phyloP scores from a whole-genome alignment of 1,140 invertebrate genomes.

The Drosophila micromelanica region DNA sequence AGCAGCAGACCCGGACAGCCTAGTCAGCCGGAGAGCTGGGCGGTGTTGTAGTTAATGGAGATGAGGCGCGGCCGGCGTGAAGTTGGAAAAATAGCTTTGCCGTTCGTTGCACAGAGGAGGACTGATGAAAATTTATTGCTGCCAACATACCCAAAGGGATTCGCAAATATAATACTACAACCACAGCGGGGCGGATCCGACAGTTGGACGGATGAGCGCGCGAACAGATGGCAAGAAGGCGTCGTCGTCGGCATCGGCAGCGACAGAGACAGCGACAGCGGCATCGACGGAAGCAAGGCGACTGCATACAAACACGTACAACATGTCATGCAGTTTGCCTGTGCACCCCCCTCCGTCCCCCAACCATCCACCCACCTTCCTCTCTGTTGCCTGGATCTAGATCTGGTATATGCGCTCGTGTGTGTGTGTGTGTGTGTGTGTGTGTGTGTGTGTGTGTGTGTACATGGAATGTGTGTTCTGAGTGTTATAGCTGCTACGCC shows the following conservation, averaged over 20 bases:
- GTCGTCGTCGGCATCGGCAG: conserved; percentile 10
- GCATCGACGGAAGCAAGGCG: conserved; percentile 6
- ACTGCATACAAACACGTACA: conserved; percentile 70
- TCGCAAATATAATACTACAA: conserved; percentile 79
- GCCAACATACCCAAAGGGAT: conserved; percentile 79
- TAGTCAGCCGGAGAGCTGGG: conserved; percentile 32
- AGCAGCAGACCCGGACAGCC: conserved; percentile 5
- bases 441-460: conserved; percentile 22
- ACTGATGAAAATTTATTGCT: conserved; percentile 82
- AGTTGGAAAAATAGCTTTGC: conserved; percentile 69
- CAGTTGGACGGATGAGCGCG: conserved; percentile 47
- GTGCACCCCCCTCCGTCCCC: background rate
- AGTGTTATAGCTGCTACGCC: background rate
- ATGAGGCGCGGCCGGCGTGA: conserved; percentile 52
- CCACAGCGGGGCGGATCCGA: conserved; percentile 41
- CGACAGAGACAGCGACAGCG: conserved; percentile 3
- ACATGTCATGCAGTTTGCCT: conserved; percentile 64
- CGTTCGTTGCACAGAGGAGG: conserved; percentile 55
- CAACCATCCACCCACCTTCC: background rate
- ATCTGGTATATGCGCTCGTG: conserved; percentile 12
- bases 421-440: too few species aligned
- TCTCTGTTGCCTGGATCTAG: background rate
- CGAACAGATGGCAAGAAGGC: conserved; percentile 47
- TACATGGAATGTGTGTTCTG: conserved; percentile 19
- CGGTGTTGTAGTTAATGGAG: conserved; percentile 57